Evolutionary conservation across 2,113 vertebrate genomes (phyloP).

Genomic region (Megalops atlanticus): DNA sequence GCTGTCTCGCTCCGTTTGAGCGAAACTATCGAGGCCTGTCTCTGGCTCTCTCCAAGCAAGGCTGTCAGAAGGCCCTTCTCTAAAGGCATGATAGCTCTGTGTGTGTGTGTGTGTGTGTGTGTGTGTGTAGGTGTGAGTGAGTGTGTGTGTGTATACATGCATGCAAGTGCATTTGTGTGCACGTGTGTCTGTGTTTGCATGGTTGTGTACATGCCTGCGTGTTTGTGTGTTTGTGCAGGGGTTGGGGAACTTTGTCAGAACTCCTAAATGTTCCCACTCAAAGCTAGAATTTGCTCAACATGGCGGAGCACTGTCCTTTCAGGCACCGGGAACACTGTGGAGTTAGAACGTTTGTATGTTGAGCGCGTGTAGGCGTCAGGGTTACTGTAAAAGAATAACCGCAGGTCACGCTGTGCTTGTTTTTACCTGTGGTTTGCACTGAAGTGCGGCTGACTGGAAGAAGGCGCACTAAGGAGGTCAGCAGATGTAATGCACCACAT

Average conservation of each 20-base stretch:
- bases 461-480: slow-evolving; percentile 23
- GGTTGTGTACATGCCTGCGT: neutral
- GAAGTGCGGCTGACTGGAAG: slow-evolving; percentile 34
- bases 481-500: slow-evolving; percentile 32
- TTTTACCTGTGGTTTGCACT: slow-evolving; percentile 45
- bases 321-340: neutral
- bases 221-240: neutral
- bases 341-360: slow-evolving; percentile 9
- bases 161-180: neutral
- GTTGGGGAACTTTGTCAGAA: no score
- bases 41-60: neutral
- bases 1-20: neutral
- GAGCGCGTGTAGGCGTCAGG: slow-evolving; percentile 21
- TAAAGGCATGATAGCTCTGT: neutral
- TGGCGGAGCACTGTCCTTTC: neutral
- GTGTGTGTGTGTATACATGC: neutral
- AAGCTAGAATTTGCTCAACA: no score
- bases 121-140: neutral
- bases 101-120: neutral
- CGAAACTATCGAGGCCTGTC: neutral
- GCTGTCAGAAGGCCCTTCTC: neutral
- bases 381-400: slow-evolving; percentile 29
- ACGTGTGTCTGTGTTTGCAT: neutral
- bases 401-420: slow-evolving; percentile 40
- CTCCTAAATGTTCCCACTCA: no score